Percentiles rank a stretch among this genome's conserved stretches.
These are phyloP conservation scores for Rhinoraja longicauda DNA, from an alignment of 2,797 vertebrate genomes.

Conservation along the genomic window DNA sequence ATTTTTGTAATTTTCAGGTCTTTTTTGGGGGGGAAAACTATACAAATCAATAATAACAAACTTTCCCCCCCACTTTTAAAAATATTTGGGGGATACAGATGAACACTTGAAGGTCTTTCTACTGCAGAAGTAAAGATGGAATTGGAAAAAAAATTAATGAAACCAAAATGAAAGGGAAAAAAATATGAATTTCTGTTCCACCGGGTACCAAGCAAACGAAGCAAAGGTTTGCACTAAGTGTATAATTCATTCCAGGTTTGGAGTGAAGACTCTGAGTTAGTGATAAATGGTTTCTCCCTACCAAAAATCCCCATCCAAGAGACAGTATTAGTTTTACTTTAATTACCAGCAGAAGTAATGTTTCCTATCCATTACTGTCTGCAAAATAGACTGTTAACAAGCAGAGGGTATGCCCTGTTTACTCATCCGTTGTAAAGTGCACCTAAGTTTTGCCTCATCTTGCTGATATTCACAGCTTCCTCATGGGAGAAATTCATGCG, in stretches of 20 bases:
- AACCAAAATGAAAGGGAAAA: constrained; percentile 6
- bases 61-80: not conserved
- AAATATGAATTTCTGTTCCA: constrained; percentile 35
- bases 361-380: constrained; percentile 98
- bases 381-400: constrained; percentile 78
- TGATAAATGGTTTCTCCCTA: constrained; percentile 85
- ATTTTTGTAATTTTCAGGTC: not conserved
- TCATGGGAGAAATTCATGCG: constrained; percentile 74
- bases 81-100: not conserved
- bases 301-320: constrained; percentile 80
- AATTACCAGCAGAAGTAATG: constrained; percentile 93
- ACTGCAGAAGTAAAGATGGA: not conserved
- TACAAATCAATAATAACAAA: not conserved
- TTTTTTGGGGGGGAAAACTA: not conserved
- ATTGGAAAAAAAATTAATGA: not conserved
- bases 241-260: constrained; percentile 73
- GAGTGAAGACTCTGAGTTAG: constrained; percentile 61
- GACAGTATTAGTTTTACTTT: constrained; percentile 97
- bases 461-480: constrained; percentile 58
- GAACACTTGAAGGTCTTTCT: not conserved
- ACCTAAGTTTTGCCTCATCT: constrained; percentile 70
- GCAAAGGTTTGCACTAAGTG: constrained; percentile 34
- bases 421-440: constrained; percentile 78
- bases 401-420: constrained; percentile 91
- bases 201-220: constrained; percentile 17